Evolutionary conservation across 2,113 vertebrate genomes (phyloP).

Genomic region (Sorex araneus): DNA sequence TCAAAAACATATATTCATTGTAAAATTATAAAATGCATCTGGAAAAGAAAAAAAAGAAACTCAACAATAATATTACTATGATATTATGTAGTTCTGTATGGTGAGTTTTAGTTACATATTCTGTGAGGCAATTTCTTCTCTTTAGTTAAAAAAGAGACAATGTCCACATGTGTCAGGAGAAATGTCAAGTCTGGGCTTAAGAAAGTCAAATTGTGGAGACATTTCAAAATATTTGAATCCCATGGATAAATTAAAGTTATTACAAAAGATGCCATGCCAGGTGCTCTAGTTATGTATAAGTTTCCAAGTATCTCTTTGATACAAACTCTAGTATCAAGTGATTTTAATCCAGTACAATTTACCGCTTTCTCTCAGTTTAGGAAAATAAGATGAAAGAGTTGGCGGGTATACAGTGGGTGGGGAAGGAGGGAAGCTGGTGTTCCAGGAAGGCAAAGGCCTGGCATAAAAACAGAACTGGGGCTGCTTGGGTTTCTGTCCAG

Average conservation of each 20-base stretch:
- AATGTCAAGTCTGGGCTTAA: constrained; percentile 28
- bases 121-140: background rate
- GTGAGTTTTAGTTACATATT: background rate
- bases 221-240: background rate
- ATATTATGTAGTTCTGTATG: constrained; percentile 40
- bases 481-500: background rate
- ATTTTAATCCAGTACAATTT: background rate
- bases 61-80: background rate
- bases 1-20: background rate
- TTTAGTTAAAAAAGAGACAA: background rate
- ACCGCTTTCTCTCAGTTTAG: constrained; percentile 17
- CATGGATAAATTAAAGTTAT: background rate
- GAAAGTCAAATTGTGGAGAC: background rate
- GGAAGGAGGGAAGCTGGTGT: background rate
- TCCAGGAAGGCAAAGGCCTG: background rate
- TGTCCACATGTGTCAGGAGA: background rate
- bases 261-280: background rate
- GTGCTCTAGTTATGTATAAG: background rate
- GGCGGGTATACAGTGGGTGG: background rate
- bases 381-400: background rate
- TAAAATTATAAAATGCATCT: constrained; percentile 27
- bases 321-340: background rate
- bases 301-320: background rate
- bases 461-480: background rate
- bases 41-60: constrained; percentile 32